Evolutionary conservation across 2,888 invertebrate species (phyloP).

Genomic region (Cheilosia grossa): DNA sequence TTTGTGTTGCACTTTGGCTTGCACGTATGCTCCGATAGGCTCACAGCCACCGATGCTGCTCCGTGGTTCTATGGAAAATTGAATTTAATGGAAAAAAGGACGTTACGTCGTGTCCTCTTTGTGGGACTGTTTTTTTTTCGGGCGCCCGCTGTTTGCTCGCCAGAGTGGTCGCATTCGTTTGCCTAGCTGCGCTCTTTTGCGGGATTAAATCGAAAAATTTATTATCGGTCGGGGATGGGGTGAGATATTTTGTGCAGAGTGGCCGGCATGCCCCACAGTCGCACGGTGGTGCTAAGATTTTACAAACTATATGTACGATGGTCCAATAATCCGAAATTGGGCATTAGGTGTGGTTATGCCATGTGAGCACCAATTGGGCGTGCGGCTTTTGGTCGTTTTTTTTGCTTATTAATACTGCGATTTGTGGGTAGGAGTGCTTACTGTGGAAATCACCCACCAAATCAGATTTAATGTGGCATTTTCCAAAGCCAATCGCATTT

Average conservation of each 20-base stretch:
- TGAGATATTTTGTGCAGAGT: constrained; percentile 35
- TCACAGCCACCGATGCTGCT: constrained; percentile 17
- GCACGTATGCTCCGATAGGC: constrained; percentile 47
- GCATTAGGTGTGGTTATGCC: constrained; percentile 42
- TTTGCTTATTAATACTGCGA: no score
- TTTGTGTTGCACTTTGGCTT: constrained; percentile 51
- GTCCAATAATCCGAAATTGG: constrained; percentile 61
- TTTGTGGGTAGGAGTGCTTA: no score
- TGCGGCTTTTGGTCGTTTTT: not conserved
- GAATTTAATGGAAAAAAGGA: constrained; percentile 67
- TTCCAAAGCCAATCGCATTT: not conserved
- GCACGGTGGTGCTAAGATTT: constrained; percentile 47
- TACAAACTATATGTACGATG: constrained; percentile 32
- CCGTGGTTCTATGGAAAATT: constrained; percentile 51
- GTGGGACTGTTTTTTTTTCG: constrained; percentile 25
- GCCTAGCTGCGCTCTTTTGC: constrained; percentile 37
- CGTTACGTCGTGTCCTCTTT: constrained; percentile 28
- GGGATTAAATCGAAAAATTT: constrained; percentile 71
- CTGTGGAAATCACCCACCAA: no score
- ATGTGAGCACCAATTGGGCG: constrained; percentile 37
- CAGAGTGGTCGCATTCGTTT: constrained; percentile 17
- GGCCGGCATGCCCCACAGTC: not conserved
- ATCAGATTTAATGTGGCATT: not conserved
- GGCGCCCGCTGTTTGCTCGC: not conserved
- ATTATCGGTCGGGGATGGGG: constrained; percentile 39